These are phyloP conservation scores for Agrotis exclamationis DNA, from an alignment of 2,888 invertebrate genomes.

Conservation along the genomic window DNA sequence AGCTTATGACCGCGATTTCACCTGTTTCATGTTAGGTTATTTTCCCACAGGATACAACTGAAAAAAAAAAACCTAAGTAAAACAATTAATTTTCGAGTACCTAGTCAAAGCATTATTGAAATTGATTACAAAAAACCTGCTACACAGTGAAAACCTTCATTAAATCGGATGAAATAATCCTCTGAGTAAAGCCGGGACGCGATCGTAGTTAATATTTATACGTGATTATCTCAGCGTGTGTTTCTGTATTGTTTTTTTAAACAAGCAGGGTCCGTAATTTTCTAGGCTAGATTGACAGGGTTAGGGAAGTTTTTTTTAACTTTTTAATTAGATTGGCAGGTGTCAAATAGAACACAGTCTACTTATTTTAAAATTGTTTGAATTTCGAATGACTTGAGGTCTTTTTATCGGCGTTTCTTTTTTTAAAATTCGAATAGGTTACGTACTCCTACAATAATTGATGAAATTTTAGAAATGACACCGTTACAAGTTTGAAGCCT, in stretches of 20 bases:
- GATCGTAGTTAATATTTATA: constrained; percentile 57
- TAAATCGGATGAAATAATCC: constrained; percentile 55
- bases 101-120: too few species aligned
- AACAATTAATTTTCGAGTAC: neutral
- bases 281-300: neutral
- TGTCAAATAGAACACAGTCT: neutral
- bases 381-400: neutral
- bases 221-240: constrained; percentile 50
- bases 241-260: constrained; percentile 38
- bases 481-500: too few species aligned
- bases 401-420: too few species aligned
- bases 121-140: neutral
- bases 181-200: constrained; percentile 35
- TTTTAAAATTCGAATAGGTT: too few species aligned
- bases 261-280: neutral
- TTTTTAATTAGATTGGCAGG: constrained; percentile 6
- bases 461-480: too few species aligned
- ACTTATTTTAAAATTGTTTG: neutral
- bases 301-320: neutral
- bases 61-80: neutral
- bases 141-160: neutral
- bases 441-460: too few species aligned
- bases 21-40: too few species aligned
- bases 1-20: too few species aligned
- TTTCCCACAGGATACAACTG: too few species aligned